Evolutionary conservation across 2,888 invertebrate species (phyloP).

Genomic region (Drosophila nr. perissopoda): DNA sequence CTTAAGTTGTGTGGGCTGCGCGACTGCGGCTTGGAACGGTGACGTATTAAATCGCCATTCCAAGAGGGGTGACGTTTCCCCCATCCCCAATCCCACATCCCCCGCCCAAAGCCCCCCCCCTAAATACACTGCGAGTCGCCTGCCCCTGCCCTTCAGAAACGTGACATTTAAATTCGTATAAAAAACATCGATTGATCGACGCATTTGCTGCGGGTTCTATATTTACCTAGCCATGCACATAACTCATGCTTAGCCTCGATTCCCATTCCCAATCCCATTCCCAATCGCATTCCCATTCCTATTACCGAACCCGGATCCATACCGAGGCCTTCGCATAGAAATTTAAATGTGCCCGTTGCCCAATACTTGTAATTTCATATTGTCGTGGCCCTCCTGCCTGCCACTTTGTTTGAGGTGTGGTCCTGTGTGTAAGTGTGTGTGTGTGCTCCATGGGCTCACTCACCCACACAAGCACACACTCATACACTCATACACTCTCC

Average conservation of each 20-base stretch:
- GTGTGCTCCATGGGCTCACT: conserved; percentile 24
- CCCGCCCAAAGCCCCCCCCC: neutral
- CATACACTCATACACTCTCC: neutral
- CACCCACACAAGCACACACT: conserved; percentile 6
- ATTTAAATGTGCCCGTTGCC: conserved; percentile 37
- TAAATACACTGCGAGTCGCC: neutral
- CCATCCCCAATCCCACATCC: neutral
- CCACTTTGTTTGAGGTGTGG: conserved; percentile 58
- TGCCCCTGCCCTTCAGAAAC: conserved; percentile 41
- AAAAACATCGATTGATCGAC: conserved; percentile 73
- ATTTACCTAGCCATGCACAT: conserved; percentile 69
- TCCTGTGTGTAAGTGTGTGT: conserved; percentile 55
- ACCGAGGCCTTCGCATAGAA: conserved; percentile 30
- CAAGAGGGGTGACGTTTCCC: conserved; percentile 16
- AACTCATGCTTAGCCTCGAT: conserved; percentile 68
- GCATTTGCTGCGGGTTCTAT: conserved; percentile 73
- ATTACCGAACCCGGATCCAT: conserved; percentile 1
- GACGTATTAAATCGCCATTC: conserved; percentile 75
- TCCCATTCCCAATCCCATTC: conserved; percentile 9
- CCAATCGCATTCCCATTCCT: neutral
- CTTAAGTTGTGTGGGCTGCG: conserved; percentile 71
- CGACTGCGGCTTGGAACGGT: conserved; percentile 61
- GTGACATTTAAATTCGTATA: conserved; percentile 78
- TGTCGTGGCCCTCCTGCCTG: conserved; percentile 36
- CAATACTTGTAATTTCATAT: conserved; percentile 50